These are phyloP conservation scores for Clusia tigrina DNA, from an alignment of 2,888 invertebrate genomes.

Conservation along the genomic window DNA sequence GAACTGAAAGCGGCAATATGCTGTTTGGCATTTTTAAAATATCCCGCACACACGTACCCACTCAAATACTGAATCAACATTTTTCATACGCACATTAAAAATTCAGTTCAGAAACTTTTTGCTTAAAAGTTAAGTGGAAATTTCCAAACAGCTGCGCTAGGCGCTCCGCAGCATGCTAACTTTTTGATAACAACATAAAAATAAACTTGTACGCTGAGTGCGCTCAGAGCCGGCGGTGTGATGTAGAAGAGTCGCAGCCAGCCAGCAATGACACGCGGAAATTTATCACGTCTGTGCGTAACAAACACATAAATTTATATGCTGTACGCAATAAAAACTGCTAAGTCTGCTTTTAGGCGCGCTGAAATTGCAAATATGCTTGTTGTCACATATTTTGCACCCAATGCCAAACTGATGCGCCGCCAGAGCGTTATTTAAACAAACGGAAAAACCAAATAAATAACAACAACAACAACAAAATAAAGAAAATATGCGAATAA, in stretches of 20 bases:
- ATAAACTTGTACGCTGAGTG: background rate
- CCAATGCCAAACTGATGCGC: background rate
- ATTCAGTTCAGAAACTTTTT: slow-evolving; percentile 4
- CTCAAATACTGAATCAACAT: background rate
- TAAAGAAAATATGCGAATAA: background rate
- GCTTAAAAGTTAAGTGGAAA: background rate
- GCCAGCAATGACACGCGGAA: background rate
- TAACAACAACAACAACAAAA: too few species aligned
- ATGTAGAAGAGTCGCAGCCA: background rate
- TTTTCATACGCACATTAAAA: background rate
- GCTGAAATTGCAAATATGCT: background rate
- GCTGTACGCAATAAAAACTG: background rate
- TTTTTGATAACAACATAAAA: background rate
- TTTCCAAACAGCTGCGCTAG: slow-evolving; percentile 4
- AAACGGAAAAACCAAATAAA: too few species aligned
- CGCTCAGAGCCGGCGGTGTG: background rate
- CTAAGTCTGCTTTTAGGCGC: background rate
- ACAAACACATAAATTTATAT: background rate
- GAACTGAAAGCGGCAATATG: background rate
- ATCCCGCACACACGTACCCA: too few species aligned
- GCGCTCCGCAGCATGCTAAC: background rate
- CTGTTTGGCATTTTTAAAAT: too few species aligned
- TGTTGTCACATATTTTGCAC: background rate
- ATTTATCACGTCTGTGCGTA: background rate
- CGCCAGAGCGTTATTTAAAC: too few species aligned